Base-by-base conservation (phyloP, 2,113 vertebrate genomes). In the Craseonycteris thonglongyai region DNA sequence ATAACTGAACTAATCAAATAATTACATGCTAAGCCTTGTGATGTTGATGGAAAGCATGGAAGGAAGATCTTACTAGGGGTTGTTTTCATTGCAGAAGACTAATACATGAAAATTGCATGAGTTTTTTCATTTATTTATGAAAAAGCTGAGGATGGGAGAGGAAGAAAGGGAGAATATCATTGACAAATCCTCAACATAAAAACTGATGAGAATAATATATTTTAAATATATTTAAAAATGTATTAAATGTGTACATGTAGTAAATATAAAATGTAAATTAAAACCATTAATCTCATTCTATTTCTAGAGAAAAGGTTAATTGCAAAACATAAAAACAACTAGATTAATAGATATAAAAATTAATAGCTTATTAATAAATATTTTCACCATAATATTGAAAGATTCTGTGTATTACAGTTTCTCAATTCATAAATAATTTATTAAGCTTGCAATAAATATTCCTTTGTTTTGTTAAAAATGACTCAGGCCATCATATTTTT, bases 391-490 rank as follows among this genome's bases (percentile, higher is more conserved):
- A 33, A 7, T 65, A 56, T 54, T 82, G 51, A 81, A 96, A 49
- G 21, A 3, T 38, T 82, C 56, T 58, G 19, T 56, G 69, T 38
- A 18, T 28, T 65, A 47, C 6, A 74, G 13, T 35, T 97, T 94
- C 87, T 65, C 38, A 83, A 89, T 87, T 68, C 72, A 8, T 59
- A 80, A 95, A 54, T 88, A 5, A 72, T 92, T 71, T 72, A 78
- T 49, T 71, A 86, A 82, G 12, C 10, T 66, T 69, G 66, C 33
- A 24, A 40, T 82, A 79, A 91, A 83, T 92, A 94, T 63, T 86
- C 7, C n/a, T 93, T n/a, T 11, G 42, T 91, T 11, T 88, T 93
- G 19, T 74, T 95, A 75, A 86, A 94, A 94, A 47, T 38, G 38
- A 71, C 71, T 61, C 13, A 45, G 24, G 54, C 26, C 86, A 33